A percentile compares a stretch with the other conserved stretches of the same genome.
Conservation (phyloP, 1,140 invertebrate genomes). For the Saxidomus purpurata region DNA sequence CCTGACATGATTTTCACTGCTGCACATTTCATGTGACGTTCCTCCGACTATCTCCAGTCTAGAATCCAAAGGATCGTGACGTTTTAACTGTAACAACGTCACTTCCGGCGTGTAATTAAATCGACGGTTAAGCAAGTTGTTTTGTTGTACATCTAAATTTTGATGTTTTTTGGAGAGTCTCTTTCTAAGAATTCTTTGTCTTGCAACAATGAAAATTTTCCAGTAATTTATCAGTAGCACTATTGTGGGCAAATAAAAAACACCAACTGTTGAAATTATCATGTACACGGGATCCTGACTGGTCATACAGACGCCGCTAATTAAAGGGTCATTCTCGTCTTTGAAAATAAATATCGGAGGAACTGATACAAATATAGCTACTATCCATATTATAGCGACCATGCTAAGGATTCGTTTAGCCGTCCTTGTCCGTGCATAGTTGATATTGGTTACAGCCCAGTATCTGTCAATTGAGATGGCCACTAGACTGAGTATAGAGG, state of each 20-base stretch:
- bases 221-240: conserved; percentile 86
- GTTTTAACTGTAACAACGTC: conserved; percentile 80
- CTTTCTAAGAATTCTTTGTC: conserved; percentile 83
- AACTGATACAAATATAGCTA: conserved; percentile 94
- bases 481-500: conserved; percentile 97
- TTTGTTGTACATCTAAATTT: conserved; percentile 68
- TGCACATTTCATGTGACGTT: conserved; percentile 63
- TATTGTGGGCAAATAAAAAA: conserved; percentile 86
- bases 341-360: conserved; percentile 91
- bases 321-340: conserved; percentile 76
- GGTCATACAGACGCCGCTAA: conserved; percentile 82
- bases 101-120: no score
- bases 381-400: conserved; percentile 95
- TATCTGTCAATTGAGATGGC: conserved; percentile 98
- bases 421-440: conserved; percentile 96
- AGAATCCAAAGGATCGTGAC: conserved; percentile 73
- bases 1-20: conserved; percentile 30
- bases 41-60: conserved; percentile 71
- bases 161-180: conserved; percentile 67
- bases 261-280: conserved; percentile 85
- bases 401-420: conserved; percentile 94
- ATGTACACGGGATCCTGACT: conserved; percentile 85
- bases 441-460: conserved; percentile 98
- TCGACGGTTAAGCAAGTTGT: no score
- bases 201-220: conserved; percentile 85